phyloP scores from a whole-genome alignment of 2,888 invertebrate species.

The Diabrotica balteata region DNA sequence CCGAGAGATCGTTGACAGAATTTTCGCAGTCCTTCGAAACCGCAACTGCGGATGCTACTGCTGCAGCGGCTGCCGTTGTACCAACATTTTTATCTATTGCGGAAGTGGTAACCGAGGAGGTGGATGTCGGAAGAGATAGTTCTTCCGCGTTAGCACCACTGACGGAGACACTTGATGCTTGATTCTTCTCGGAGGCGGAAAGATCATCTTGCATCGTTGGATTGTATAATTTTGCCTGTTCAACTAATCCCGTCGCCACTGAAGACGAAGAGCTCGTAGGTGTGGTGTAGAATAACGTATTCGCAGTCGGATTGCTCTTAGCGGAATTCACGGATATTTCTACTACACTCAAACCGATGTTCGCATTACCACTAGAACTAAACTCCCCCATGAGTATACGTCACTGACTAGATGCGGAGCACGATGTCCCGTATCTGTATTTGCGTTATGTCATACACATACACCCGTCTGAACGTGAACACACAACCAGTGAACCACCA shows the following conservation, averaged over 20 bases:
- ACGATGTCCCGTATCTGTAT: conserved; percentile 47
- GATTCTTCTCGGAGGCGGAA: conserved; percentile 50
- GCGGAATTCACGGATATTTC: conserved; percentile 57
- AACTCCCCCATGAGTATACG: conserved; percentile 62
- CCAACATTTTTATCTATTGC: conserved; percentile 32
- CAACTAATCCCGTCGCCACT: conserved; percentile 39
- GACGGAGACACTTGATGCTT: conserved; percentile 47
- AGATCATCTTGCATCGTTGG: conserved; percentile 61
- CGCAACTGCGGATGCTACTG: conserved; percentile 43
- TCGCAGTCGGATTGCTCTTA: conserved; percentile 53
- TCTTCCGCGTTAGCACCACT: conserved; percentile 51
- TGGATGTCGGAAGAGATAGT: conserved; percentile 37
- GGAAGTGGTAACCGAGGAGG: conserved; percentile 38
- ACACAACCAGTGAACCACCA: conserved; percentile 57
- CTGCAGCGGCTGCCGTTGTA: conserved; percentile 27
- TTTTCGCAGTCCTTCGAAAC: conserved; percentile 51
- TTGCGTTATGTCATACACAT: conserved; percentile 53
- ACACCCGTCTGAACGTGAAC: conserved; percentile 53
- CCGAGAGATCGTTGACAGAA: conserved; percentile 50
- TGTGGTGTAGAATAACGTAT: conserved; percentile 57
- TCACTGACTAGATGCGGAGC: conserved; percentile 52
- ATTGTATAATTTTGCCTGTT: conserved; percentile 53
- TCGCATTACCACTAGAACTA: conserved; percentile 60
- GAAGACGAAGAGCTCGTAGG: conserved; percentile 49
- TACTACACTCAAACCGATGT: conserved; percentile 60